A percentile compares a stretch with the other conserved stretches of the same genome.
These are phyloP conservation scores for Eilema caniola DNA, from an alignment of 2,888 invertebrate species.

Conservation along the genomic window DNA sequence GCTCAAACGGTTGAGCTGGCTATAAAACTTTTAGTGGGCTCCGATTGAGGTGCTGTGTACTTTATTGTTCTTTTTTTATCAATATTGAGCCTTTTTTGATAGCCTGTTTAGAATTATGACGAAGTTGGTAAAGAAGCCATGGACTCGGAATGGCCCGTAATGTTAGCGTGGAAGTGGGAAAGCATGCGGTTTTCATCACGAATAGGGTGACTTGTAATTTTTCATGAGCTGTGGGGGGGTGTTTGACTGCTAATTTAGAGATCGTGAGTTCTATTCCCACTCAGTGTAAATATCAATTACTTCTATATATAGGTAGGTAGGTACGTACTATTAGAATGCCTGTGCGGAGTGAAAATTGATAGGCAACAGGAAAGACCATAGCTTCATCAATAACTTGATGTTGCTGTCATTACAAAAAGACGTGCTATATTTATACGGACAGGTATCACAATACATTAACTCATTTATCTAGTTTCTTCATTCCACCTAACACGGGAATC, in stretches of 20 bases:
- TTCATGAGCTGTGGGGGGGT: neutral
- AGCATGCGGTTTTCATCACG: neutral
- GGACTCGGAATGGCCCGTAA: conserved; percentile 25
- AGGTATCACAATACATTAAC: no score
- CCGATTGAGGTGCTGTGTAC: conserved; percentile 49
- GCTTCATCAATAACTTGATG: no score
- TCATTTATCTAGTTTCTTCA: no score
- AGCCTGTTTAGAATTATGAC: conserved; percentile 49
- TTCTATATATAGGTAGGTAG: no score
- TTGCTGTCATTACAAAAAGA: no score
- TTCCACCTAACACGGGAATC: no score
- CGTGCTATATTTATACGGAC: no score
- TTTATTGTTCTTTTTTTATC: conserved; percentile 48
- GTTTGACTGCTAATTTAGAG: neutral
- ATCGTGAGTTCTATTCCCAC: no score
- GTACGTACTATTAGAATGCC: no score
- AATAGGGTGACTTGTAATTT: neutral
- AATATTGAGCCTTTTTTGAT: conserved; percentile 50
- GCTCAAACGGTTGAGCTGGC: conserved; percentile 45
- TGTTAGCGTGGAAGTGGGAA: conserved; percentile 4
- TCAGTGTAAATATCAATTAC: no score
- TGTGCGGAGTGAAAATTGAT: no score
- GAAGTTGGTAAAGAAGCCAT: conserved; percentile 46
- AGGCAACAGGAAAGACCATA: no score
- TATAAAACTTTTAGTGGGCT: conserved; percentile 50